Percentiles rank a stretch among this genome's conserved stretches.
These are phyloP conservation scores for Hydropsyche betteni DNA, from an alignment of 2,888 invertebrate species.

Conservation along the genomic window DNA sequence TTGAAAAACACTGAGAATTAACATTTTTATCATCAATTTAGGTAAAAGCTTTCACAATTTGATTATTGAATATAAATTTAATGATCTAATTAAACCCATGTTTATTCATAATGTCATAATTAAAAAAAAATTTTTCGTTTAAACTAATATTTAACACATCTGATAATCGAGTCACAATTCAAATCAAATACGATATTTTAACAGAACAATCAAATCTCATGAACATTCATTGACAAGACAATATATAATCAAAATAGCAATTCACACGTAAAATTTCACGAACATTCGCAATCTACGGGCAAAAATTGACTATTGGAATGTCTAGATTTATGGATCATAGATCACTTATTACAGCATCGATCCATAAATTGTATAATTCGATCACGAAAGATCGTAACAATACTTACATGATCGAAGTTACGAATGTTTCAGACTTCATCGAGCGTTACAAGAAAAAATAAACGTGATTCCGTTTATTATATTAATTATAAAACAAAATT, in stretches of 20 bases:
- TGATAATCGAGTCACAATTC: too few relatives aligned
- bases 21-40: too few relatives aligned
- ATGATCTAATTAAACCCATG: too few relatives aligned
- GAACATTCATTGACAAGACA: too few relatives aligned
- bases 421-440: not conserved
- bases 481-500: too few relatives aligned
- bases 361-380: constrained; percentile 14
- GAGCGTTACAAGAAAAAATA: not conserved
- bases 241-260: not conserved
- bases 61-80: too few relatives aligned
- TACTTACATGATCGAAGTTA: constrained; percentile 4
- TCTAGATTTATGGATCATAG: not conserved
- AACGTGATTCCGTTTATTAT: too few relatives aligned
- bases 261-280: constrained; percentile 3
- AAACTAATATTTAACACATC: too few relatives aligned
- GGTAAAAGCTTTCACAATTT: too few relatives aligned
- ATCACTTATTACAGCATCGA: not conserved
- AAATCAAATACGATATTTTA: not conserved
- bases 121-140: too few relatives aligned
- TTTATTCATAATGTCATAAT: too few relatives aligned
- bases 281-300: not conserved
- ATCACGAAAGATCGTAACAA: constrained; percentile 13
- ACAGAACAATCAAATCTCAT: not conserved
- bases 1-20: too few relatives aligned
- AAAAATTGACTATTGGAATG: not conserved